Conservation (phyloP, 35 echinoderm and acorn worm species). For the Ophiothrix spiculata region DNA sequence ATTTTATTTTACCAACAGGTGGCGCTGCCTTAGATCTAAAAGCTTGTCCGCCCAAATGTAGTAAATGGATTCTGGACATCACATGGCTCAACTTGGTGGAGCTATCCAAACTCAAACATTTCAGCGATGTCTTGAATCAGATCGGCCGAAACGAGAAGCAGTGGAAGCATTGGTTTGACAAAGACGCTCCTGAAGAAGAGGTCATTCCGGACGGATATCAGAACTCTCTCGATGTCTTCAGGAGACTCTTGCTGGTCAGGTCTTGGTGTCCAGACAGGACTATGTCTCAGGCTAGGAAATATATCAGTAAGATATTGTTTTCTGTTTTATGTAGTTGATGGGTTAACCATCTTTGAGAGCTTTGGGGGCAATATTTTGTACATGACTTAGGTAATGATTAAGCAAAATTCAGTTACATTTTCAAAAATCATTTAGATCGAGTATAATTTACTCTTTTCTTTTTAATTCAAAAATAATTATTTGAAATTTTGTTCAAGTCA, state of each 20-base stretch:
- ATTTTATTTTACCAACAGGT: too few species aligned
- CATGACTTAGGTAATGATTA: too few species aligned
- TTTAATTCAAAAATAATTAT: too few species aligned
- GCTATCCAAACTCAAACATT: conserved; percentile 89
- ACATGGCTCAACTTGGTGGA: conserved; percentile 99
- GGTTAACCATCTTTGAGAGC: too few species aligned
- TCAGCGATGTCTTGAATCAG: conserved; percentile 91
- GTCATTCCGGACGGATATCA: conserved; percentile 91
- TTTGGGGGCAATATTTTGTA: too few species aligned
- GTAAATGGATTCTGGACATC: conserved; percentile 96
- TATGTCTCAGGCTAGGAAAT: conserved; percentile 87
- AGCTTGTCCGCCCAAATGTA: conserved; percentile 83
- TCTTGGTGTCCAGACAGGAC: conserved; percentile 98
- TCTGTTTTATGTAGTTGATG: too few species aligned
- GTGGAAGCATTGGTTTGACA: conserved; percentile 99
- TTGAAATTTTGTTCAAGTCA: too few species aligned
- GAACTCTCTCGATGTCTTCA: conserved; percentile 92
- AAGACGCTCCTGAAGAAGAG: conserved; percentile 91
- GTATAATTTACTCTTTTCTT: too few species aligned
- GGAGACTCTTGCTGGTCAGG: conserved; percentile 73
- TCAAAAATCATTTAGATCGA: too few species aligned
- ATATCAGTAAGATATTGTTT: conserved; percentile 97
- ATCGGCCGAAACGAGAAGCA: conserved; percentile 94
- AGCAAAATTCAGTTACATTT: too few species aligned
- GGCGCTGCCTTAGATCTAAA: conserved; percentile 91